Conservation (phyloP, 2,888 invertebrate genomes). For the Camptogramma bilineatum region DNA sequence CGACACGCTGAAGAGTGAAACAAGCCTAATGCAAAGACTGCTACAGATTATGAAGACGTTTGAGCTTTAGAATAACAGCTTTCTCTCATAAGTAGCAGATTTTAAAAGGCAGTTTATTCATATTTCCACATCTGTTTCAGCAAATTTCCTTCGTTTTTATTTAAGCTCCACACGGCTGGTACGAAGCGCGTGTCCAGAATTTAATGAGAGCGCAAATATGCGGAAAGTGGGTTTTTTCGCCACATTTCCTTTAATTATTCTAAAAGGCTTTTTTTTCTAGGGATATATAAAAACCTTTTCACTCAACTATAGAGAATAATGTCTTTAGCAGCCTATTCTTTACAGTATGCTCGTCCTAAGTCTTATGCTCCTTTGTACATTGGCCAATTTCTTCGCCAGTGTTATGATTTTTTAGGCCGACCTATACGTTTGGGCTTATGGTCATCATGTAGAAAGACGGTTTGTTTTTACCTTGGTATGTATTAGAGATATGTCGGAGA, state of each 20-base stretch:
- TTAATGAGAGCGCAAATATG: conserved; percentile 70
- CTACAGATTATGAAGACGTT: too few relatives aligned
- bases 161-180: conserved; percentile 3
- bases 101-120: not conserved
- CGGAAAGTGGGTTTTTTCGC: conserved; percentile 61
- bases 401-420: too few relatives aligned
- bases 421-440: too few relatives aligned
- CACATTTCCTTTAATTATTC: conserved; percentile 74
- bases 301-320: not conserved
- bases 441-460: too few relatives aligned
- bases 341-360: too few relatives aligned
- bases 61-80: too few relatives aligned
- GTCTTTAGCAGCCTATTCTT: not conserved
- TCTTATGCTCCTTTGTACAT: too few relatives aligned
- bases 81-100: not conserved
- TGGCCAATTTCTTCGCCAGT: too few relatives aligned
- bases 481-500: too few relatives aligned
- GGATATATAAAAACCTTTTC: not conserved
- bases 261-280: conserved; percentile 48
- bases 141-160: conserved; percentile 15
- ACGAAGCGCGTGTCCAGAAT: conserved; percentile 71
- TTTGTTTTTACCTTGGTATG: too few relatives aligned
- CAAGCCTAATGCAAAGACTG: too few relatives aligned
- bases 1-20: too few relatives aligned
- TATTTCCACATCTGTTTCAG: conserved; percentile 11